A percentile compares a stretch with the other conserved stretches of the same genome.
Conservation (phyloP, 1,140 invertebrate genomes). For the Papilio polytes region DNA sequence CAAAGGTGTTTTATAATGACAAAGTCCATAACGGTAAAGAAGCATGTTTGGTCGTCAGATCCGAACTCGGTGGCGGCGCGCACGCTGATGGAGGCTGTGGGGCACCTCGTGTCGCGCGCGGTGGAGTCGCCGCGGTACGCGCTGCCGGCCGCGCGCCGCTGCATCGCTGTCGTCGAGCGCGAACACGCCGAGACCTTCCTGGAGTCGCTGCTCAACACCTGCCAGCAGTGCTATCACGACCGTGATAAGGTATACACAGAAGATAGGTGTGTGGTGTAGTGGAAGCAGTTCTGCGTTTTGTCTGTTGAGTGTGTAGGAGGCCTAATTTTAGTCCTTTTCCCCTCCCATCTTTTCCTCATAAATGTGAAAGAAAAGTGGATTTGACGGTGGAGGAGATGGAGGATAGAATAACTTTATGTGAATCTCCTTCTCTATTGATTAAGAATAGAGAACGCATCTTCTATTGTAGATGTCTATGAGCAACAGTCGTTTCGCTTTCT, state of each 20-base stretch:
- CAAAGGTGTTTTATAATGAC: background rate
- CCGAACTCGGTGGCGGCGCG: slow-evolving; percentile 86
- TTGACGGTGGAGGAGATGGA: no score
- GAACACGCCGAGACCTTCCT: slow-evolving; percentile 94
- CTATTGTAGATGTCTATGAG: no score
- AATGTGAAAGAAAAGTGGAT: no score
- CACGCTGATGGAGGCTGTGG: slow-evolving; percentile 92
- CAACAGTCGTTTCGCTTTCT: no score
- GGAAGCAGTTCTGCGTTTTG: no score
- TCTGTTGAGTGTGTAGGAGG: no score
- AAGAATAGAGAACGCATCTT: no score
- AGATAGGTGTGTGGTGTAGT: no score
- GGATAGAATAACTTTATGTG: no score
- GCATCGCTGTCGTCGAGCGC: slow-evolving; percentile 93
- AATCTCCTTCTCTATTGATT: no score
- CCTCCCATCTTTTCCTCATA: no score
- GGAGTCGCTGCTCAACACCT: slow-evolving; percentile 94
- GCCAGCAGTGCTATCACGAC: slow-evolving; percentile 95
- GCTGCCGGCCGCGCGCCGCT: slow-evolving; percentile 91
- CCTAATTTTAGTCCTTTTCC: no score
- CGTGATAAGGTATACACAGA: slow-evolving; percentile 85
- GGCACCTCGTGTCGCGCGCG: slow-evolving; percentile 90
- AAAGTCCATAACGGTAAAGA: background rate
- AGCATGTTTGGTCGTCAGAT: background rate
- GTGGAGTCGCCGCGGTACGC: slow-evolving; percentile 91